These are phyloP conservation scores for Acrobasis suavella DNA, from an alignment of 2,888 invertebrate species.

Conservation along the genomic window DNA sequence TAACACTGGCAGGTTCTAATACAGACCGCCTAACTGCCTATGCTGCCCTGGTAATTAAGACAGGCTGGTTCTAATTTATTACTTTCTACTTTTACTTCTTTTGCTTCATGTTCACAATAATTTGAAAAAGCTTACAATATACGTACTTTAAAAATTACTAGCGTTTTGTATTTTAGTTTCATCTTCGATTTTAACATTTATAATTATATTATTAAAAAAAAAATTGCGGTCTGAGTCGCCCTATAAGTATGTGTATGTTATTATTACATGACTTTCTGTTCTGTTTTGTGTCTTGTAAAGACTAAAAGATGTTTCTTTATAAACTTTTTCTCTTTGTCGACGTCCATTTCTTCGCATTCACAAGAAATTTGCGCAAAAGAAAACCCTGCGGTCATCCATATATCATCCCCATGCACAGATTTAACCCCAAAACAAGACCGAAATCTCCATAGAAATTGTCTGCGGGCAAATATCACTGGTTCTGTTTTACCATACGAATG, in stretches of 20 bases:
- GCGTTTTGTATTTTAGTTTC: constrained; percentile 43
- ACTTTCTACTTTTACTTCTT: constrained; percentile 23
- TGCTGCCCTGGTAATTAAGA: constrained; percentile 20
- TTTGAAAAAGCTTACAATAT: too few relatives aligned
- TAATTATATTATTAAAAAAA: too few relatives aligned
- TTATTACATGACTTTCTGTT: too few relatives aligned
- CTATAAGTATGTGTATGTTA: too few relatives aligned
- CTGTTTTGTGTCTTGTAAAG: too few relatives aligned
- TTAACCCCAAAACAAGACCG: constrained; percentile 74
- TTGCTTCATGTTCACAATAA: background rate
- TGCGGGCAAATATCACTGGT: constrained; percentile 74
- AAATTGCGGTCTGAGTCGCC: too few relatives aligned
- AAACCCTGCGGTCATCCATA: constrained; percentile 56
- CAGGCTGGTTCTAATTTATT: constrained; percentile 7
- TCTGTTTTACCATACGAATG: constrained; percentile 79
- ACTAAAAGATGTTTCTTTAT: too few relatives aligned
- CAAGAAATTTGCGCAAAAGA: constrained; percentile 58
- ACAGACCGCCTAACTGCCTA: constrained; percentile 11
- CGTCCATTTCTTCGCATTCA: constrained; percentile 43
- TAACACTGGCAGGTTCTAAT: constrained; percentile 16
- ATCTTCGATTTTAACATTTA: constrained; percentile 23
- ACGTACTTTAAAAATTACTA: constrained; percentile 49
- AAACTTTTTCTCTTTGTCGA: constrained; percentile 24
- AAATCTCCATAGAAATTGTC: constrained; percentile 81
- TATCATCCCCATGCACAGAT: constrained; percentile 74